Percentiles rank a stretch among this genome's conserved stretches.
These are phyloP conservation scores for Tragulus kanchil DNA, from an alignment of 2,113 vertebrate genomes.

Conservation along the genomic window DNA sequence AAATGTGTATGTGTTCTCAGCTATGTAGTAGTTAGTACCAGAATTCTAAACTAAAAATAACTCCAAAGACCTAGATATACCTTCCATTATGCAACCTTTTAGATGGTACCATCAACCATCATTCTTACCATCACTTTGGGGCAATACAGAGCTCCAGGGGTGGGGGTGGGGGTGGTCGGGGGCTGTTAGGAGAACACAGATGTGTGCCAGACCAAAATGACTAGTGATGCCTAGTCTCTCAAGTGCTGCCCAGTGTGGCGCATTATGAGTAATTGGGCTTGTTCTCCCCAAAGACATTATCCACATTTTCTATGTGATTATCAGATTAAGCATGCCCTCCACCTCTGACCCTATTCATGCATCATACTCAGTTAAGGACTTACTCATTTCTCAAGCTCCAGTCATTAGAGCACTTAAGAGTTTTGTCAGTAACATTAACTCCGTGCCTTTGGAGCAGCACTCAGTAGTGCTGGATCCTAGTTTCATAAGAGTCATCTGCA, in stretches of 20 bases:
- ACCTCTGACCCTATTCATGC: constrained; percentile 44
- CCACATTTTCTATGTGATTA: constrained; percentile 64
- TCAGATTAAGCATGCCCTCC: constrained; percentile 71
- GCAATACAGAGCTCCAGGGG: background rate
- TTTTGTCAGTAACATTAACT: constrained; percentile 41
- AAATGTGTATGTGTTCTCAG: background rate
- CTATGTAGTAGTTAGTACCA: background rate
- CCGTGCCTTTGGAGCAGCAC: background rate
- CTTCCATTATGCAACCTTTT: background rate
- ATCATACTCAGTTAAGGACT: constrained; percentile 67
- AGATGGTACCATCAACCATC: background rate
- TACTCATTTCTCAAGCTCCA: constrained; percentile 50
- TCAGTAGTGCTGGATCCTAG: background rate
- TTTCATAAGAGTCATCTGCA: constrained; percentile 23
- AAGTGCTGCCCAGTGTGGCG: background rate
- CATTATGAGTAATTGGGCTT: constrained; percentile 68
- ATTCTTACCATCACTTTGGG: background rate
- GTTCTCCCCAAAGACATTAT: constrained; percentile 60
- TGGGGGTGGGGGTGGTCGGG: too few relatives aligned
- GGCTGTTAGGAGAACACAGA: background rate
- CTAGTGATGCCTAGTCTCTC: background rate
- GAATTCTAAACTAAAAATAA: constrained; percentile 19
- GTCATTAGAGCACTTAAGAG: constrained; percentile 55
- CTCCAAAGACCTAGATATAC: background rate
- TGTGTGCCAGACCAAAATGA: constrained; percentile 44